phyloP scores from a whole-genome alignment of 2,888 invertebrate genomes.

The Phasia obesa region DNA sequence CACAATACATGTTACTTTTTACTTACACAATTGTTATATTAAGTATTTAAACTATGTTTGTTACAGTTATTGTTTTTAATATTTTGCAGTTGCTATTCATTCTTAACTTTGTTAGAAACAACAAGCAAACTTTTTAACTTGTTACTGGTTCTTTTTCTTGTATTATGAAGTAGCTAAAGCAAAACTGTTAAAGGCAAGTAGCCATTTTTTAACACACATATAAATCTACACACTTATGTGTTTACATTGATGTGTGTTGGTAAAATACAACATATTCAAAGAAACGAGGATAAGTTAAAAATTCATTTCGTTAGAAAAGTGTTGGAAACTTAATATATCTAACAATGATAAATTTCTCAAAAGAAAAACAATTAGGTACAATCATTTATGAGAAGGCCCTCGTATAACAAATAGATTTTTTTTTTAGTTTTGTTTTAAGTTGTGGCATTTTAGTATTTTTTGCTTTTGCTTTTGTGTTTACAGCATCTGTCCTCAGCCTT shows the following conservation, averaged over 20 bases:
- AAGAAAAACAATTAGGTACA: too few relatives aligned
- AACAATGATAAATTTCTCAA: too few relatives aligned
- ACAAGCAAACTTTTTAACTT: conserved; percentile 20
- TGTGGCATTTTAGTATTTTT: neutral
- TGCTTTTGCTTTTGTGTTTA: conserved; percentile 9
- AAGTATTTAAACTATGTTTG: neutral
- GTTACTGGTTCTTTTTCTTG: neutral
- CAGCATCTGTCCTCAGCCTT: conserved; percentile 36
- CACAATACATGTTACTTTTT: too few relatives aligned
- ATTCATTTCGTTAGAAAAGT: too few relatives aligned
- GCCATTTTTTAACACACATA: conserved; percentile 3
- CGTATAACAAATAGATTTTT: neutral
- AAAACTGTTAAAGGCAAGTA: conserved; percentile 43
- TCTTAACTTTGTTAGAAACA: conserved; percentile 16
- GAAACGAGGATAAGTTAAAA: too few relatives aligned
- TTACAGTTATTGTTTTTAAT: neutral
- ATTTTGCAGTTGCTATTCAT: neutral
- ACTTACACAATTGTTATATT: neutral
- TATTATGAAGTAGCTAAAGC: conserved; percentile 6
- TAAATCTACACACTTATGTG: neutral
- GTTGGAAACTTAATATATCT: too few relatives aligned
- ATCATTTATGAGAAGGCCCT: too few relatives aligned
- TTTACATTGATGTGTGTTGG: neutral
- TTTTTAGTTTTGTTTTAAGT: neutral
- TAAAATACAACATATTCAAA: neutral